Evolutionary conservation across 2,797 vertebrate genomes (phyloP).

Genomic region (Anisognathus igniventris): DNA sequence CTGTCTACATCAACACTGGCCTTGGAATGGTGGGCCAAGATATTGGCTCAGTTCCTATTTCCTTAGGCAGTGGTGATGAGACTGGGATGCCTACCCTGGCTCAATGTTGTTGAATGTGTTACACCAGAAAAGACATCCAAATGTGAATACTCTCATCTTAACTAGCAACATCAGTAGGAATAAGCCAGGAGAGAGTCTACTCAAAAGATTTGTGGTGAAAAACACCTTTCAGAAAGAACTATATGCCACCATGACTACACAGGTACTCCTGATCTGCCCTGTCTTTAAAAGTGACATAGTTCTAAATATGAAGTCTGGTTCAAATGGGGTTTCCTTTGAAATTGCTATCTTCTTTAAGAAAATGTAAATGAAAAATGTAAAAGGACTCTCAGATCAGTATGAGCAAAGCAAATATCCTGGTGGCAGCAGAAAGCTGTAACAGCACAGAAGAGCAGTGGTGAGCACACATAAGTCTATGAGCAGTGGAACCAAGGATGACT

Average conservation of each 20-base stretch:
- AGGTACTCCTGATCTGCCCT: not conserved
- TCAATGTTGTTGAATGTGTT: accelerated
- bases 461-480: not conserved
- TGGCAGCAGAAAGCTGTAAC: not conserved
- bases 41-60: not conserved
- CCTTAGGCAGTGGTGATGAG: not conserved
- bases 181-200: not conserved
- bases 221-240: not conserved
- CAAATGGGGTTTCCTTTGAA: not conserved
- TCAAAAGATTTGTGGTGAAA: not conserved
- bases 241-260: not conserved
- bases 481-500: not conserved
- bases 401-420: not conserved
- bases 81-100: not conserved
- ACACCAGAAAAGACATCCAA: not conserved
- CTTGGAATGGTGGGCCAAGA: not conserved
- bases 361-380: not conserved
- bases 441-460: not conserved
- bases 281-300: not conserved
- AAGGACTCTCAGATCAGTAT: not conserved
- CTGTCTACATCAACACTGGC: not conserved
- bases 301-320: not conserved
- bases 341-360: not conserved
- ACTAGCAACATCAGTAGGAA: not conserved
- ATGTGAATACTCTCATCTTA: not conserved